Evolutionary conservation across 2,797 vertebrate species (phyloP).

Genomic region (Fratercula arctica): DNA sequence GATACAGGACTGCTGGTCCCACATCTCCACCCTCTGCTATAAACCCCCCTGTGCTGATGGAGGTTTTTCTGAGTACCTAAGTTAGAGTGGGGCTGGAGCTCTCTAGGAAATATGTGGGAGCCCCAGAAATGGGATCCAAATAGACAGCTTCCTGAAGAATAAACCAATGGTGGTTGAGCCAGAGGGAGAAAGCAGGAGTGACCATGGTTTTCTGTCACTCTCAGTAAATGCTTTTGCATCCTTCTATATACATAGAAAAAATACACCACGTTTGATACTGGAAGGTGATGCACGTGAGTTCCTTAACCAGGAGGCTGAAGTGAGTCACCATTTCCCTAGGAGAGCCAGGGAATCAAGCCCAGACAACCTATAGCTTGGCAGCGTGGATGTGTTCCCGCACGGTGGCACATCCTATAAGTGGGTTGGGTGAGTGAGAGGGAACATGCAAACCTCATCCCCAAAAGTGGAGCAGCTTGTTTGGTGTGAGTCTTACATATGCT

Average conservation of each 20-base stretch:
- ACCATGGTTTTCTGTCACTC: background rate
- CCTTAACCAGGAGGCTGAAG: background rate
- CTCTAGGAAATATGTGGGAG: background rate
- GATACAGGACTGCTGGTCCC: background rate
- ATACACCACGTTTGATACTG: background rate
- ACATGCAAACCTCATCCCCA: background rate
- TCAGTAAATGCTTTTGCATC: background rate
- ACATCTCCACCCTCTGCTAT: background rate
- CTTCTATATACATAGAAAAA: background rate
- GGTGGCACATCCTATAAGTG: background rate
- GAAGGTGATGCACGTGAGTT: background rate
- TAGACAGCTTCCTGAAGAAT: background rate
- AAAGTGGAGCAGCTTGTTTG: background rate
- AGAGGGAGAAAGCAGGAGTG: background rate
- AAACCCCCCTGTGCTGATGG: background rate
- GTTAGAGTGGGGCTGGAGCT: background rate
- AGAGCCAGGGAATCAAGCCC: slow-evolving; percentile 8
- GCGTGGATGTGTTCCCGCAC: background rate
- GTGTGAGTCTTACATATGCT: background rate
- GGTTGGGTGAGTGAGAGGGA: background rate
- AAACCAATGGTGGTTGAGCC: background rate
- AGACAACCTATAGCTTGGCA: slow-evolving; percentile 19
- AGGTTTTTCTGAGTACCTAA: background rate
- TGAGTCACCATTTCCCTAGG: slow-evolving; percentile 1
- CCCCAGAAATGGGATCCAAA: background rate